Evolutionary conservation across 2,797 vertebrate genomes (phyloP).

Genomic region (Rhinatrema bivittatum): DNA sequence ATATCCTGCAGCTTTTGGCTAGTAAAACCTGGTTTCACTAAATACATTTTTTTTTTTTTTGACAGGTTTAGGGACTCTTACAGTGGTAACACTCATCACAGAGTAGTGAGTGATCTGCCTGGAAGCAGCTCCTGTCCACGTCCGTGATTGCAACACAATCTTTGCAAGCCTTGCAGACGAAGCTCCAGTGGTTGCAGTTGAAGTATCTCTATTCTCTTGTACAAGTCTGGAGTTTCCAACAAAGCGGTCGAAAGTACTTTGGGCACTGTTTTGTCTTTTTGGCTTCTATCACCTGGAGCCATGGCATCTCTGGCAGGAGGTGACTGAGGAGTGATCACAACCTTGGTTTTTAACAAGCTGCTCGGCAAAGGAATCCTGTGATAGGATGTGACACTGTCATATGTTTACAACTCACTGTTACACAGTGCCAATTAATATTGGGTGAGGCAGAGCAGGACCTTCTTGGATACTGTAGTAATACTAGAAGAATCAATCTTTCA

Average conservation of each 20-base stretch:
- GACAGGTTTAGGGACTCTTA: constrained; percentile 57
- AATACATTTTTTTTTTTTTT: too few relatives aligned
- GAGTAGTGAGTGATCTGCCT: constrained; percentile 24
- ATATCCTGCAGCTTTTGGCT: too few relatives aligned
- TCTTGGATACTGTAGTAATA: constrained; percentile 22
- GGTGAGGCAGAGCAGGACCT: too few relatives aligned
- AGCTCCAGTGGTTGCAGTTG: too few relatives aligned
- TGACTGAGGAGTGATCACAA: constrained; percentile 19
- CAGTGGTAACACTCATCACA: constrained; percentile 50
- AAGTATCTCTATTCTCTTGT: too few relatives aligned
- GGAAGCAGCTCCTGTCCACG: constrained; percentile 24
- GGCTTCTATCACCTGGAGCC: constrained; percentile 11
- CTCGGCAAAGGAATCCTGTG: constrained; percentile 21
- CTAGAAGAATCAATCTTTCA: accelerated
- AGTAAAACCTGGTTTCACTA: too few relatives aligned
- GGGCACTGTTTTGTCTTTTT: constrained; percentile 34
- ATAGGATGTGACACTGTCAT: constrained; percentile 36
- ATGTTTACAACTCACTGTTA: constrained; percentile 51
- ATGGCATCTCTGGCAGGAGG: constrained; percentile 22
- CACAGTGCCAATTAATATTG: constrained; percentile 38
- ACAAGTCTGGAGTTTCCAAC: too few relatives aligned
- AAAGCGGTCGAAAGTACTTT: too few relatives aligned
- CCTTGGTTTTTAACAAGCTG: constrained; percentile 31
- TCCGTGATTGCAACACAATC: too few relatives aligned
- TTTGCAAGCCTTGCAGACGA: too few relatives aligned